These are phyloP conservation scores for Lasioglossum vierecki DNA, from an alignment of 2,888 invertebrate species.

Conservation along the genomic window DNA sequence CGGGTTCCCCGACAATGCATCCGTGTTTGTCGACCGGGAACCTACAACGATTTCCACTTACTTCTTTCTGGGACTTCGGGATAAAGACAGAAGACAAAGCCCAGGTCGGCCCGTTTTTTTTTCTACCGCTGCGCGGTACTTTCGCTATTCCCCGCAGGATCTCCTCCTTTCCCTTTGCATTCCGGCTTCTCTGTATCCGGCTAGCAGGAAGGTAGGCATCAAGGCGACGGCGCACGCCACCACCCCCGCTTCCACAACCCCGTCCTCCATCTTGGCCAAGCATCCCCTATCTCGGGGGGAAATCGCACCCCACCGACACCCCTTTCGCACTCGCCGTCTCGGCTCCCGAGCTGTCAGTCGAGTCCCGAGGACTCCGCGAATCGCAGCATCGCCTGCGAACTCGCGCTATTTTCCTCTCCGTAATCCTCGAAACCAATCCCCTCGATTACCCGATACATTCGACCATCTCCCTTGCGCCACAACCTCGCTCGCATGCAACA, in stretches of 20 bases:
- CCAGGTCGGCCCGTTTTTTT: neutral
- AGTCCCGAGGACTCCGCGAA: conserved; percentile 77
- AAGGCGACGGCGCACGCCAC: conserved; percentile 73
- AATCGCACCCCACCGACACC: conserved; percentile 64
- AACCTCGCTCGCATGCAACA: neutral
- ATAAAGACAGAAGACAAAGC: conserved; percentile 53
- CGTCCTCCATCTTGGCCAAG: neutral
- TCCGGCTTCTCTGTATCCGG: conserved; percentile 45
- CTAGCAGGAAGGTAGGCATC: conserved; percentile 61
- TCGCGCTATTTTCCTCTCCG: neutral
- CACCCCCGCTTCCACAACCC: neutral
- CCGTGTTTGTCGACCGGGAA: conserved; percentile 68
- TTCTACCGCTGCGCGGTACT: conserved; percentile 36
- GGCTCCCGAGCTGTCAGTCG: conserved; percentile 72
- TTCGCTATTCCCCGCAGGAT: conserved; percentile 27
- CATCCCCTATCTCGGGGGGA: conserved; percentile 60
- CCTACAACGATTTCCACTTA: conserved; percentile 80
- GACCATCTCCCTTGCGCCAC: neutral
- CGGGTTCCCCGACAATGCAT: conserved; percentile 47
- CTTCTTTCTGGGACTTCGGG: conserved; percentile 66
- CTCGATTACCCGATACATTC: neutral
- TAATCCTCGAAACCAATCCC: neutral
- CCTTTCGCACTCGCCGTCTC: conserved; percentile 68
- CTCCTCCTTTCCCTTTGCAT: conserved; percentile 58
- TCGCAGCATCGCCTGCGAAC: conserved; percentile 55